Evolutionary conservation across 1,140 invertebrate species (phyloP), one percentile per base, ranked within the genome.

Genomic region (Cryptotermes secundus): DNA sequence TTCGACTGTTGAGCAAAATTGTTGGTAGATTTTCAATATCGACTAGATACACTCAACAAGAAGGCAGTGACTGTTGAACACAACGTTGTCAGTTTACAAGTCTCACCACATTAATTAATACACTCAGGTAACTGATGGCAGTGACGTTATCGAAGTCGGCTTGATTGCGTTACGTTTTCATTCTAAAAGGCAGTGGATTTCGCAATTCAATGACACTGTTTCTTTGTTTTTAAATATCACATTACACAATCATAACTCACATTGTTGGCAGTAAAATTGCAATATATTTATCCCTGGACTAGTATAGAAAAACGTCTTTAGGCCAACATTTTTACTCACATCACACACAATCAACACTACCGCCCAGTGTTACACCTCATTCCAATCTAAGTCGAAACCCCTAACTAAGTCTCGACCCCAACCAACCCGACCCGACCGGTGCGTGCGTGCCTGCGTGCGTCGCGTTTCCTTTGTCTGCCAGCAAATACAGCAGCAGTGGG

Each of bases 391-490:
- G 0, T n/a, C 59, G 59, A 72, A 72, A 26, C 59, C 80, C 35
- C 26, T 19, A 81, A 35, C 38, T 12, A 81, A 36, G 80, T 81
- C 80, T 42, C 34, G 34, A 81, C 80, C 80, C 80, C 80, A 81
- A 81, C 80, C 80, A 81, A 36, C 80, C 34, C 80, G 34, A 81
- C 80, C 80, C 80, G 80, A 38, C 80, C 80, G 34, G 80, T 81
- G 80, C 80, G 80, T 81, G 80, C 59, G 26, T 72, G 59, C 59
- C 59, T 72, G 59, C 59, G 26, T 72, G 59, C 59, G 59, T 42
- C 80, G 80, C 80, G 80, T 42, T 81, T 81, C 80, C 80, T 81
- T 81, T 81, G 80, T 81, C 80, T 81, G 80, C 34, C 80, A n/a
- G 80, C 80, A 81, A 81, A 72, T 72, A 31, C 59, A 72, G 59